Conservation (phyloP, 2,113 vertebrate genomes). For the Peromyscus californicus region DNA sequence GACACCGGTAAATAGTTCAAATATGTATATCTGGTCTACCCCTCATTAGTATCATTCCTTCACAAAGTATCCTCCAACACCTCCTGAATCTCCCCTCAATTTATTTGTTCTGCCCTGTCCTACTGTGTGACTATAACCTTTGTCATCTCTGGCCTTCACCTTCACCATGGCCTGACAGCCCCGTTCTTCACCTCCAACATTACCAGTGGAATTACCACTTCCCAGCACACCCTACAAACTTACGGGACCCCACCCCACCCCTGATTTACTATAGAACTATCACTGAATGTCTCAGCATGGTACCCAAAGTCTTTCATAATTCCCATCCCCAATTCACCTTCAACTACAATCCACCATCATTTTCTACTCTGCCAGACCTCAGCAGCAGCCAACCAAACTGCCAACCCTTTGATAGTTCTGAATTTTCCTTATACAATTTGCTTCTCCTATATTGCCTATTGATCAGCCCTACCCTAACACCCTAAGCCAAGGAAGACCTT, state of each 20-base stretch:
- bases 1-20: background rate
- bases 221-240: background rate
- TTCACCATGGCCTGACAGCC: background rate
- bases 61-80: background rate
- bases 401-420: background rate
- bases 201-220: background rate
- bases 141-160: background rate
- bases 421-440: slow-evolving; percentile 15
- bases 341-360: background rate
- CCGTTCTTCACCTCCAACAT: background rate
- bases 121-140: background rate
- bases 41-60: background rate
- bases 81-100: background rate
- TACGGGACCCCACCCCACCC: background rate
- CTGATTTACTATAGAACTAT: background rate
- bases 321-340: background rate
- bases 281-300: background rate
- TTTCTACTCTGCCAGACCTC: background rate
- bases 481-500: background rate
- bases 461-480: background rate
- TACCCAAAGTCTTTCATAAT: background rate
- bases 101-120: background rate
- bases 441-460: background rate
- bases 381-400: background rate
- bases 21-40: background rate